These are phyloP conservation scores for Stichodactyla mertensii DNA, from an alignment of 64 coral and sea anemone genomes.

Conservation along the genomic window DNA sequence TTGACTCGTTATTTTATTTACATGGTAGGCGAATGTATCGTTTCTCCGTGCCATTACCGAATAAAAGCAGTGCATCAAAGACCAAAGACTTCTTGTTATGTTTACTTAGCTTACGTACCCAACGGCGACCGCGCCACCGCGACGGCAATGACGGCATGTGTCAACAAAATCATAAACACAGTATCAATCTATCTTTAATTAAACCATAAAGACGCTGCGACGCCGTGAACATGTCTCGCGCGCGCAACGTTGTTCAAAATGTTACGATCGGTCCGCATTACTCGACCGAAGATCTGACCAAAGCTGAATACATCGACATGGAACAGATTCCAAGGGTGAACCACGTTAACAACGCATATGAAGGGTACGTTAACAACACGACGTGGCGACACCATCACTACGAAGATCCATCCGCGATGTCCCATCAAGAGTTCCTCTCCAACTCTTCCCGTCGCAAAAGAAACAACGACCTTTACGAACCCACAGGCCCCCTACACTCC, in stretches of 20 bases:
- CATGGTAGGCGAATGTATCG: too few relatives aligned
- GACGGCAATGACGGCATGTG: not conserved
- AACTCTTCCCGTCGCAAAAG: not conserved
- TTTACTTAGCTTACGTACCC: too few relatives aligned
- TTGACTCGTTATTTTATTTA: too few relatives aligned
- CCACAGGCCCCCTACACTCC: not conserved
- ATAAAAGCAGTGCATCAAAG: too few relatives aligned
- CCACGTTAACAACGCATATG: not conserved
- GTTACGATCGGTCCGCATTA: not conserved
- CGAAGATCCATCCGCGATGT: not conserved
- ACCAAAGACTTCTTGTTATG: too few relatives aligned
- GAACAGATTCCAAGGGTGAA: not conserved
- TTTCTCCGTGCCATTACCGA: too few relatives aligned
- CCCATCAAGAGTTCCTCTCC: not conserved
- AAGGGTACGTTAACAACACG: not conserved
- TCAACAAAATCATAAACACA: not conserved
- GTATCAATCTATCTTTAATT: not conserved
- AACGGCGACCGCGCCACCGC: not conserved
- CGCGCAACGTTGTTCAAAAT: constrained; percentile 1
- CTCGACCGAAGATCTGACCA: not conserved
- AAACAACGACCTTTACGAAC: constrained; percentile 19
- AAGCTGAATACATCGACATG: constrained; percentile 2
- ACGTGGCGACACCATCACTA: not conserved
- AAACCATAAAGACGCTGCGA: not conserved
- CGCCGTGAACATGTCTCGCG: not conserved